Conservation (phyloP, 2,113 vertebrate genomes). For the Phaethornis superciliosus region DNA sequence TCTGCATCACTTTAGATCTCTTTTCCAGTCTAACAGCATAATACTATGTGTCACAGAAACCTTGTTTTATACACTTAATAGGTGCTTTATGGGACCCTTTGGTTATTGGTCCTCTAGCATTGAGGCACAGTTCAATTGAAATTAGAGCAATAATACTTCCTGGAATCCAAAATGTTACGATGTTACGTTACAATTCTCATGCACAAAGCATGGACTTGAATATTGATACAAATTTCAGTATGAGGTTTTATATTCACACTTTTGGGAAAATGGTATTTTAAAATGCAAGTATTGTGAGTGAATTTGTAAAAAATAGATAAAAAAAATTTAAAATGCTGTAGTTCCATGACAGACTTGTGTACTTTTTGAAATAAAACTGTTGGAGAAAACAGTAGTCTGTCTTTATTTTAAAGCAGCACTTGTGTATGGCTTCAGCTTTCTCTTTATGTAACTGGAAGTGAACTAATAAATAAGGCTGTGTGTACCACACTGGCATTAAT, state of each 20-base stretch:
- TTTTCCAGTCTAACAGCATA: background rate
- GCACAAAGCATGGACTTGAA: slow-evolving; percentile 43
- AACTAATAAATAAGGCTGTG: slow-evolving; percentile 37
- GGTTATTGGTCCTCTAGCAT: slow-evolving; percentile 8
- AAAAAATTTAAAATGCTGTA: slow-evolving; percentile 68
- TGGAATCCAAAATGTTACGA: background rate
- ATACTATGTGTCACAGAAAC: slow-evolving; percentile 20
- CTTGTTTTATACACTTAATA: slow-evolving; percentile 20
- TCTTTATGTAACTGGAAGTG: slow-evolving; percentile 39
- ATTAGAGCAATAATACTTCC: slow-evolving; percentile 44
- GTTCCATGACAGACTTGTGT: slow-evolving; percentile 77
- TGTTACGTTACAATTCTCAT: slow-evolving; percentile 16
- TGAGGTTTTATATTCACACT: slow-evolving; percentile 63
- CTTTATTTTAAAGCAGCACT: slow-evolving; percentile 54
- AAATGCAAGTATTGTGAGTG: slow-evolving; percentile 65
- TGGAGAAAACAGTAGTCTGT: slow-evolving; percentile 72
- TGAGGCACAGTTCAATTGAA: slow-evolving; percentile 44
- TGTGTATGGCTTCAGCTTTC: slow-evolving; percentile 68
- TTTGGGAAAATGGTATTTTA: slow-evolving; percentile 57
- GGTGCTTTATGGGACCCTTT: slow-evolving; percentile 40
- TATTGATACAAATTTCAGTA: slow-evolving; percentile 55
- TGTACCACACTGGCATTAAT: slow-evolving; percentile 3
- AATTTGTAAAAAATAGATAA: slow-evolving; percentile 55
- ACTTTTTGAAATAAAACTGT: slow-evolving; percentile 81
- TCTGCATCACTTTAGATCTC: background rate